phyloP scores from a whole-genome alignment of 2,113 vertebrate genomes.

The Eulacestoma nigropectus region DNA sequence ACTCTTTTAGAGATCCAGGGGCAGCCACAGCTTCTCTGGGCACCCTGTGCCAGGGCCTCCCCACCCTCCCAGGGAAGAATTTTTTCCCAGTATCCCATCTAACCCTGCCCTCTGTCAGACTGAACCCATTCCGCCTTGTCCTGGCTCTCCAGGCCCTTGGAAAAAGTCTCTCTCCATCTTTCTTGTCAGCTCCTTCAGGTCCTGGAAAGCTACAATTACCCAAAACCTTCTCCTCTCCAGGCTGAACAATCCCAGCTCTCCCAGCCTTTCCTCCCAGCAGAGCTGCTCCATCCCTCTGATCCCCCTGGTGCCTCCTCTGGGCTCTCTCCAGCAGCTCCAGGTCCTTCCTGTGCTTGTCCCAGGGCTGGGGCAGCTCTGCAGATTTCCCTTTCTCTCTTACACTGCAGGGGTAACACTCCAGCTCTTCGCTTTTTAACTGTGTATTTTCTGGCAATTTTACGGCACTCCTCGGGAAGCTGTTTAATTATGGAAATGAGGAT shows the following conservation, averaged over 20 bases:
- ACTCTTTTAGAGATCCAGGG: not conserved
- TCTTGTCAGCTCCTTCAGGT: fast-evolving
- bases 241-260: not conserved
- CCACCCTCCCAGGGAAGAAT: fast-evolving
- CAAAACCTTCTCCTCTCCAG: not conserved
- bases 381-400: not conserved
- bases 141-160: fast-evolving
- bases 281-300: not conserved
- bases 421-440: not conserved
- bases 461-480: not conserved
- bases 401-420: not conserved
- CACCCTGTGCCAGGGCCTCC: not conserved
- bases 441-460: not conserved
- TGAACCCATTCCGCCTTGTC: not conserved
- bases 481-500: not conserved
- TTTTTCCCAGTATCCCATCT: not conserved
- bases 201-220: not conserved
- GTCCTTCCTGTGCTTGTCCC: not conserved
- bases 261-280: not conserved
- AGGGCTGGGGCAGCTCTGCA: not conserved
- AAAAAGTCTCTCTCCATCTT: fast-evolving
- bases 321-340: not conserved
- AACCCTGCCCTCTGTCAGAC: fast-evolving
- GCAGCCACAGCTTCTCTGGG: not conserved
- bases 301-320: not conserved